Conservation (phyloP, 2,113 vertebrate genomes). For the Silurus asotus region DNA sequence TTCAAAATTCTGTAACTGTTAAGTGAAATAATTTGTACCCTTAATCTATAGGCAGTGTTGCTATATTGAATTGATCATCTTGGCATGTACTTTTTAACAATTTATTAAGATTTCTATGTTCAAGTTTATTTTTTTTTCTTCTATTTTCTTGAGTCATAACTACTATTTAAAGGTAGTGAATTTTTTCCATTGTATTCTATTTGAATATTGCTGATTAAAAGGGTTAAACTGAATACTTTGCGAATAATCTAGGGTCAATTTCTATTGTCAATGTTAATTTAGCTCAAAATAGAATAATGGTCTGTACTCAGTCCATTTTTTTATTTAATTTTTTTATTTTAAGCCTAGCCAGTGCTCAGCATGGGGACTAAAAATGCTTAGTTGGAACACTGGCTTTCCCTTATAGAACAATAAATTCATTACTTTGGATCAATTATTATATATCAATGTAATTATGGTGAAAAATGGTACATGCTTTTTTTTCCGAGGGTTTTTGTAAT, state of each 20-base stretch:
- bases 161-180: constrained; percentile 43
- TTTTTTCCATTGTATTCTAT: constrained; percentile 61
- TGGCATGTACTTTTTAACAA: constrained; percentile 36
- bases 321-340: not conserved
- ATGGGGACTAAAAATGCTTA: not conserved
- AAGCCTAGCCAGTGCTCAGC: not conserved
- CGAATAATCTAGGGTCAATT: not conserved
- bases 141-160: constrained; percentile 6
- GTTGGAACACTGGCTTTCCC: not conserved
- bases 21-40: not conserved
- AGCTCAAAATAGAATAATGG: not conserved
- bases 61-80: constrained; percentile 22
- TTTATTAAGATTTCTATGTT: constrained; percentile 30
- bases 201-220: constrained; percentile 72
- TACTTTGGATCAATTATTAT: constrained; percentile 30
- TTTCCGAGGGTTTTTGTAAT: not conserved
- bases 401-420: constrained; percentile 26
- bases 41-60: constrained; percentile 10
- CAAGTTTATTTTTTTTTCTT: constrained; percentile 17
- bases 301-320: not conserved
- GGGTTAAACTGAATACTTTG: constrained; percentile 3
- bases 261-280: not conserved
- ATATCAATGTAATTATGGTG: constrained; percentile 13
- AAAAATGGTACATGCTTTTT: not conserved
- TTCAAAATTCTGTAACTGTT: constrained; percentile 26